phyloP scores from a whole-genome alignment of 2,797 vertebrate species.

The Ciconia nigra region DNA sequence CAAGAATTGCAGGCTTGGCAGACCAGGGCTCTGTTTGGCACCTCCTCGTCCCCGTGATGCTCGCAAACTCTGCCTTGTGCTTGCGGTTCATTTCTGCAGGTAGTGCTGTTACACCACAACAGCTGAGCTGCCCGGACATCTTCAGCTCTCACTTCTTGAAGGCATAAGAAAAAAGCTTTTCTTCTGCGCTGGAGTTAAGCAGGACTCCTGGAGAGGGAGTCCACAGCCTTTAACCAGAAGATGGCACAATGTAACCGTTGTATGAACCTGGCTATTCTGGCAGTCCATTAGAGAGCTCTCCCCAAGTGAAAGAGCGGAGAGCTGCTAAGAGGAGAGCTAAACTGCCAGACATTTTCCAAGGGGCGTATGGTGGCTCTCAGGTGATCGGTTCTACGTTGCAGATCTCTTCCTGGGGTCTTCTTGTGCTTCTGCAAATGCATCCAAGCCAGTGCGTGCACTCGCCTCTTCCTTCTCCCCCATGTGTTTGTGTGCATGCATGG shows the following conservation, averaged over 20 bases:
- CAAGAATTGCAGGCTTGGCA: background rate
- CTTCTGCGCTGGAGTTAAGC: background rate
- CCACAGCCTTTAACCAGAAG: slow-evolving; percentile 59
- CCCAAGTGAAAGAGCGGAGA: background rate
- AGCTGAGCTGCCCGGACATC: accelerated
- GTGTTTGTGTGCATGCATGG: accelerated
- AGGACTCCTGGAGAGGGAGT: background rate
- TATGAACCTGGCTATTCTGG: background rate
- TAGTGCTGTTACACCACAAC: background rate
- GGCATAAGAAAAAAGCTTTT: background rate
- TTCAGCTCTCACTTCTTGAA: background rate
- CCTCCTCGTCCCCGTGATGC: accelerated
- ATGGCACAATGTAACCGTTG: slow-evolving; percentile 60
- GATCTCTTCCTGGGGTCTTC: background rate
- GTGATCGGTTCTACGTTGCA: background rate
- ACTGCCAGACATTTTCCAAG: background rate
- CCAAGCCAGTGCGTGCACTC: accelerated
- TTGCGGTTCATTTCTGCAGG: background rate
- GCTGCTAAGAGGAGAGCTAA: background rate
- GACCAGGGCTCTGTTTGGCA: background rate
- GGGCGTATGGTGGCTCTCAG: background rate
- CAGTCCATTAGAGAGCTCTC: background rate
- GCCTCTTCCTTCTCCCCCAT: background rate
- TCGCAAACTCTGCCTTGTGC: background rate
- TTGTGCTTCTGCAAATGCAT: background rate